phyloP scores from a whole-genome alignment of 2,888 invertebrate genomes.

The Cephus sareptanus region DNA sequence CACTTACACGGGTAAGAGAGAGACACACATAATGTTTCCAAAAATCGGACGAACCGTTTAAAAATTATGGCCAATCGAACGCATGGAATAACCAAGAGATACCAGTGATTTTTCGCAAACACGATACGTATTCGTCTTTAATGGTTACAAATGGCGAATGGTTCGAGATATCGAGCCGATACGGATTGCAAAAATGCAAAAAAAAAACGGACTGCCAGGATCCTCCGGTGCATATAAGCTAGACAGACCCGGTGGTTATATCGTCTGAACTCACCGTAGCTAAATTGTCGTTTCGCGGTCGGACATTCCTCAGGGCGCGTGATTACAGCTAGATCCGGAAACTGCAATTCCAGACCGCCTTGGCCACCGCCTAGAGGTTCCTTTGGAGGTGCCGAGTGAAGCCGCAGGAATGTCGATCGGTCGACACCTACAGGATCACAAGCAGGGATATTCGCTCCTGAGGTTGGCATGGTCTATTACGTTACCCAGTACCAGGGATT shows the following conservation, averaged over 20 bases:
- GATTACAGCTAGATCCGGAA: neutral
- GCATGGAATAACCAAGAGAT: too few species aligned
- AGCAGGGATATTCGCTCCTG: neutral
- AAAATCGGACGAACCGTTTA: too few species aligned
- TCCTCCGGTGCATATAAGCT: neutral
- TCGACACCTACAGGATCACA: neutral
- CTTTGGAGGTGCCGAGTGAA: neutral
- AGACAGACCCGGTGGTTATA: neutral
- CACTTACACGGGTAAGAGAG: too few species aligned
- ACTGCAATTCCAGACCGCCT: neutral
- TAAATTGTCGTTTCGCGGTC: neutral
- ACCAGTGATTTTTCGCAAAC: too few species aligned
- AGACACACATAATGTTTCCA: too few species aligned
- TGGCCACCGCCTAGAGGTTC: neutral
- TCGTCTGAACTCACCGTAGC: neutral
- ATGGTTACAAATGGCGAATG: neutral
- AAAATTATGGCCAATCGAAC: too few species aligned
- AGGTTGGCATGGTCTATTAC: neutral
- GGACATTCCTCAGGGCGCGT: neutral
- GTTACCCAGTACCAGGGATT: neutral
- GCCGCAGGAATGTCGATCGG: neutral
- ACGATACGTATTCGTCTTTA: too few species aligned
- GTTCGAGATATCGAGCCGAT: neutral
- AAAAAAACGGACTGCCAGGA: neutral
- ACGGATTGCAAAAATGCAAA: neutral